phyloP scores from a whole-genome alignment of 2,113 vertebrate species.

The Helogale parvula region DNA sequence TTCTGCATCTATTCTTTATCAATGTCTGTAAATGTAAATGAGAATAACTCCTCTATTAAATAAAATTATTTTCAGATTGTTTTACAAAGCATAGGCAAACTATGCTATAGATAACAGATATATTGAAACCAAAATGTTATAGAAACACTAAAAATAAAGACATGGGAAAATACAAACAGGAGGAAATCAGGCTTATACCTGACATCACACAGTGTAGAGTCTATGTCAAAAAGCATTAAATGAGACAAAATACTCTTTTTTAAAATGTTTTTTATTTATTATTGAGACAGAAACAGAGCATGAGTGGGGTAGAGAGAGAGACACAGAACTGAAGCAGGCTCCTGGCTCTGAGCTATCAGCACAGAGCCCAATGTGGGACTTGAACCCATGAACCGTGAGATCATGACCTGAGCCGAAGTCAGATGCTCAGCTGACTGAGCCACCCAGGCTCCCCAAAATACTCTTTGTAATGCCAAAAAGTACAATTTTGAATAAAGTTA shows the following conservation, averaged over 20 bases:
- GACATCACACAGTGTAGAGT: background rate
- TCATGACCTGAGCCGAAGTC: too few species aligned
- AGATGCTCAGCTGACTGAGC: too few species aligned
- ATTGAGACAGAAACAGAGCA: too few species aligned
- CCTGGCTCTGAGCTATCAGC: too few species aligned
- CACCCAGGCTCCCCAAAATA: background rate
- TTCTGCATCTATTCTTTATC: background rate
- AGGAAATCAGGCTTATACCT: background rate
- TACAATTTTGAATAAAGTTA: slow-evolving; percentile 25
- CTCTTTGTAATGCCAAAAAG: background rate
- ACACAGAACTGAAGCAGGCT: too few species aligned
- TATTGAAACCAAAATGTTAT: background rate
- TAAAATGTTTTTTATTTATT: too few species aligned
- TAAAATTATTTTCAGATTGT: background rate
- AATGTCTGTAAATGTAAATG: background rate
- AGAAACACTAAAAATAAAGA: background rate
- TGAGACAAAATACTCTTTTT: background rate
- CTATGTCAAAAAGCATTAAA: background rate
- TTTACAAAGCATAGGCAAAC: background rate
- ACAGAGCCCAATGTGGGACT: too few species aligned
- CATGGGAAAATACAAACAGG: background rate
- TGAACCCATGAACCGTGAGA: too few species aligned
- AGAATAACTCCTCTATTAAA: background rate
- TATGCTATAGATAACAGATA: background rate
- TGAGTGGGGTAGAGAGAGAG: too few species aligned